Conservation (phyloP, 2,888 invertebrate species). For the Lepidochitona cinerea region DNA sequence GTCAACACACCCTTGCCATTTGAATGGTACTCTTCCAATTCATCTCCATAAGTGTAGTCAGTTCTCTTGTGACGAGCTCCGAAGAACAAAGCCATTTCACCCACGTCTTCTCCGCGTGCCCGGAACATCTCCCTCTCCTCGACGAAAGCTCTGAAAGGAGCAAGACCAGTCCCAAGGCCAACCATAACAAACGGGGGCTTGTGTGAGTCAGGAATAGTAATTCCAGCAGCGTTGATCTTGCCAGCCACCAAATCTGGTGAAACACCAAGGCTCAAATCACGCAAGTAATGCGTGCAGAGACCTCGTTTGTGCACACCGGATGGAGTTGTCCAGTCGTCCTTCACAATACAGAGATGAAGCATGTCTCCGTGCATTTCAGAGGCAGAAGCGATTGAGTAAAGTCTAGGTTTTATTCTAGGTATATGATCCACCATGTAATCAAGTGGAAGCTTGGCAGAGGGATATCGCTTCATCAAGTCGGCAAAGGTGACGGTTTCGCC, state of each 20-base stretch:
- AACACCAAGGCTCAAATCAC: constrained; percentile 17
- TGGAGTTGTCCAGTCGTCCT: constrained; percentile 35
- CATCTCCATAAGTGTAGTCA: constrained; percentile 41
- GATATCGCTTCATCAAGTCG: constrained; percentile 34
- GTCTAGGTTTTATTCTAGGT: constrained; percentile 37
- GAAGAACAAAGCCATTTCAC: constrained; percentile 40
- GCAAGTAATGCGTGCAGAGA: constrained; percentile 26
- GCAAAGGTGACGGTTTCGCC: constrained; percentile 34
- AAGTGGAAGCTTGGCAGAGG: constrained; percentile 26
- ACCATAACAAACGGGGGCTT: constrained; percentile 36
- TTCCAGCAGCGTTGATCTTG: constrained; percentile 39
- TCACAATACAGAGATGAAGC: constrained; percentile 39
- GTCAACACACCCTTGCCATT: constrained; percentile 34
- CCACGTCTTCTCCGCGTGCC: constrained; percentile 28
- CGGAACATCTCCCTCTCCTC: constrained; percentile 34
- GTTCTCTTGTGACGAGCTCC: constrained; percentile 35
- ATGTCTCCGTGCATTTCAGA: constrained; percentile 33
- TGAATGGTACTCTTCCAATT: constrained; percentile 36
- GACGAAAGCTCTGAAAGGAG: constrained; percentile 37
- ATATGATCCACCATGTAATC: constrained; percentile 37
- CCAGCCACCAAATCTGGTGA: constrained; percentile 21
- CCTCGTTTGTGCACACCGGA: constrained; percentile 23
- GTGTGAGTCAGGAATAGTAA: constrained; percentile 35
- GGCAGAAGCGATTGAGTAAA: constrained; percentile 38
- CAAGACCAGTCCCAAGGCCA: constrained; percentile 38